Evolutionary conservation across 2,797 vertebrate genomes (phyloP), one percentile per base, ranked within the genome.

Genomic region (Acanthurus leucopareius): DNA sequence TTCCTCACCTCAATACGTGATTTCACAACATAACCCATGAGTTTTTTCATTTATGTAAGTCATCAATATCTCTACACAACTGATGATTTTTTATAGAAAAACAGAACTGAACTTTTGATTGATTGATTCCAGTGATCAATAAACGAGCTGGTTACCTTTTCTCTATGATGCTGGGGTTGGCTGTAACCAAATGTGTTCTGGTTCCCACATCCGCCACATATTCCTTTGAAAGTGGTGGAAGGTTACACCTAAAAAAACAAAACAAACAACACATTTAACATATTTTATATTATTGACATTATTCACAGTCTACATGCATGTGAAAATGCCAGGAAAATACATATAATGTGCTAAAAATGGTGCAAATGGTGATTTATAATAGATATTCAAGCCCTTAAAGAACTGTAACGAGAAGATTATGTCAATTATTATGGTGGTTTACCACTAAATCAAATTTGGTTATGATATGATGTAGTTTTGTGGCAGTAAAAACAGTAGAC

Each of bases 81-180:
- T 32, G 28, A 42, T 11, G 8, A 42, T 1, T 9, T 42, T 8
- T 42, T 42, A 42, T 11, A 42, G 40, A 42, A 11, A 42, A 8
- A 17, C 17, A 28, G 16, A n/a, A 8, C 4, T 15, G 6, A n/a
- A 32, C 28, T 10, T 42, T 10, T 5, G n/a, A 38, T 10, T 28
- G 28, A 32, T 32, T 32, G 28, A 32, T 32, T 32, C 28, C 28
- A 32, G 4, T 32, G 28, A 32, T 32, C 28, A 32, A 32, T 19
- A 1, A 7, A 64, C 28, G 10, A 13, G 19, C 19, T 7, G 15
- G 2, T 89, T 94, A 99, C 98, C 97, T 97, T 88, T 97, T 98
- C 88, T 97, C 96, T 71, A 99, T 98, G 85, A 99, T 99, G 93
- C 98, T 99, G 77, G 98, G 98, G 89, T 99, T 99, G 67, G 97